Evolutionary conservation across 2,888 invertebrate species (phyloP), one percentile per base, ranked within the genome.

Genomic region (Rugalucina vietnamica): DNA sequence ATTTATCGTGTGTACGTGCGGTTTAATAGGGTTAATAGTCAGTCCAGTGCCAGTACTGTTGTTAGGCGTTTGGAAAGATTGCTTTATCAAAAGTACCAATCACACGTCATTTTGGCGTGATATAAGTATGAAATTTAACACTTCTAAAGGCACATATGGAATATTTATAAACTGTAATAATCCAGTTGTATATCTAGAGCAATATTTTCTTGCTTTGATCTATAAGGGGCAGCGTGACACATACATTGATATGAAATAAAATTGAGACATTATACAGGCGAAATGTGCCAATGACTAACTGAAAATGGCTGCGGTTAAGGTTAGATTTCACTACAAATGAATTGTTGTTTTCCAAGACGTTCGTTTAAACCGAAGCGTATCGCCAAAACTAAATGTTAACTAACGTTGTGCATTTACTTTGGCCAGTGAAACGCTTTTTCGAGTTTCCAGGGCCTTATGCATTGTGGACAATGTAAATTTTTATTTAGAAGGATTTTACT

Each of bases 91-190:
- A n/a, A n/a, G n/a, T n/a, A n/a, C n/a, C n/a, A n/a, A n/a, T n/a
- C n/a, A n/a, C n/a, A n/a, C n/a, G n/a, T n/a, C n/a, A n/a, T n/a
- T n/a, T n/a, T n/a, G n/a, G n/a, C n/a, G n/a, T n/a, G n/a, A n/a
- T 65, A 2, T 5, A 34, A 34, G 65, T 65, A 65, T 34, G 65
- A 65, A 65, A 65, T 65, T 32, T 18, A 34, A 65, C 65, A 65
- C 65, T 34, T 65, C 21, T 65, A 34, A 65, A n/a, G 18, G 18
- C 12, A 34, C 29, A 21, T 65, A 21, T 65, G 65, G 34, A 34
- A 34, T 65, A 65, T 65, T 65, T 65, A 65, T 65, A 65, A 21
- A 65, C 65, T 65, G 34, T 34, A 65, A 65, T 65, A 65, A 65
- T 65, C 65, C 65, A 14, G 18, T 34, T 65, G 65, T 65, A 65